A percentile compares a stretch with the other conserved stretches of the same genome.
phyloP scores from a whole-genome alignment of 2,888 invertebrate species.

The Dromius quadrimaculatus region DNA sequence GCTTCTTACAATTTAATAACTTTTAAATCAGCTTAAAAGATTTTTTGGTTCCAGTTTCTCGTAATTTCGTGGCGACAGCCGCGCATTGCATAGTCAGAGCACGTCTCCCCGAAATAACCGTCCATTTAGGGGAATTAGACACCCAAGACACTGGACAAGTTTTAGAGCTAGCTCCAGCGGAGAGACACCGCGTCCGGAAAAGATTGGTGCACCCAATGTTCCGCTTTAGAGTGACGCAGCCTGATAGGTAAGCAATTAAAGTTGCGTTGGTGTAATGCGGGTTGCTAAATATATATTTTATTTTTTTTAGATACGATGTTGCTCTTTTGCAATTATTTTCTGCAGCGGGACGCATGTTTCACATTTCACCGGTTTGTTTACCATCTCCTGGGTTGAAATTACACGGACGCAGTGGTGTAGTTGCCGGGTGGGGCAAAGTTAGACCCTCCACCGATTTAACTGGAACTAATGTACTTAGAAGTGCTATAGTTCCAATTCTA shows the following conservation, averaged over 20 bases:
- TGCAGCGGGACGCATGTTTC: slow-evolving; percentile 70
- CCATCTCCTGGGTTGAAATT: slow-evolving; percentile 69
- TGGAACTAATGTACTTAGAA: slow-evolving; percentile 84
- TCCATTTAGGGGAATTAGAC: slow-evolving; percentile 85
- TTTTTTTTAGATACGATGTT: slow-evolving; percentile 74
- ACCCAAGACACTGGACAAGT: slow-evolving; percentile 77
- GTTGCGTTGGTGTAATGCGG: not conserved
- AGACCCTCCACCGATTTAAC: slow-evolving; percentile 79
- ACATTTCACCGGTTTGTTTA: slow-evolving; percentile 84
- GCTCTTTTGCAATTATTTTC: slow-evolving; percentile 80
- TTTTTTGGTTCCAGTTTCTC: slow-evolving; percentile 72
- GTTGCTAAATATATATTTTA: not conserved
- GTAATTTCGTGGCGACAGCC: slow-evolving; percentile 81
- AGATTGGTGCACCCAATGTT: slow-evolving; percentile 85
- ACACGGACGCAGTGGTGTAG: slow-evolving; percentile 72
- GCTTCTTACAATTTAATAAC: too few relatives aligned
- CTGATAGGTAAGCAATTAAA: slow-evolving; percentile 74
- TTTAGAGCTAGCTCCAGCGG: slow-evolving; percentile 74
- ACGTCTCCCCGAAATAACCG: slow-evolving; percentile 77
- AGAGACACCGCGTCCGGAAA: slow-evolving; percentile 73
- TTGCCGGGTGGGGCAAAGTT: slow-evolving; percentile 89
- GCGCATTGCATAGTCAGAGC: slow-evolving; percentile 88
- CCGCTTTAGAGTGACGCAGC: slow-evolving; percentile 84
- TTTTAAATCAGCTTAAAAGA: too few relatives aligned
- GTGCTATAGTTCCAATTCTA: slow-evolving; percentile 85